Percentiles rank a stretch among this genome's conserved stretches.
Evolutionary conservation across 1,140 invertebrate genomes (phyloP).

Genomic region (Drosophila nigrodunni): DNA sequence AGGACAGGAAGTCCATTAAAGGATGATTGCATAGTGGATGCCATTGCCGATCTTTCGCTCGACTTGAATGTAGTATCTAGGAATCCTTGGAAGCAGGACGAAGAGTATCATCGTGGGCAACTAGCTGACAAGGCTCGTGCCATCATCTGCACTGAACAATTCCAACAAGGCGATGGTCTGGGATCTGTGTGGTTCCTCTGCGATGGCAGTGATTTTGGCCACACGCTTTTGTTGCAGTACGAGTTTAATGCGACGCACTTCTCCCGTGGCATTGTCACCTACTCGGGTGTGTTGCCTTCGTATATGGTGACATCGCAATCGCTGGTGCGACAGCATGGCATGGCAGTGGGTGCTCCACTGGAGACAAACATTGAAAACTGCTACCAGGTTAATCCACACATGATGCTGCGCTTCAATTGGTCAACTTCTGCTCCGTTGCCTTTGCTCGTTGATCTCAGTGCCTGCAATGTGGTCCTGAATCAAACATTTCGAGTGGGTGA

Average conservation of each 20-base stretch:
- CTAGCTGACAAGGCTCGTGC: conserved; percentile 52
- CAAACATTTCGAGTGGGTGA: conserved; percentile 70
- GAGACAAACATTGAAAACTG: conserved; percentile 75
- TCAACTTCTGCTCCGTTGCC: conserved; percentile 47
- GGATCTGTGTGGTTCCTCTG: conserved; percentile 80
- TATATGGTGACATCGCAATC: conserved; percentile 59
- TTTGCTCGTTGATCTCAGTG: conserved; percentile 57
- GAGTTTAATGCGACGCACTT: conserved; percentile 60
- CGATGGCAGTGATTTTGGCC: conserved; percentile 58
- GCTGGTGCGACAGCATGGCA: conserved; percentile 46
- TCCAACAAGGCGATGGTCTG: conserved; percentile 54
- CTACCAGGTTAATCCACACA: conserved; percentile 70
- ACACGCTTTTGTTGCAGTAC: conserved; percentile 68
- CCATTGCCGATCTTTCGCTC: conserved; percentile 68
- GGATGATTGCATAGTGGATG: conserved; percentile 75
- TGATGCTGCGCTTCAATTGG: conserved; percentile 64
- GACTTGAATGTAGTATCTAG: conserved; percentile 48
- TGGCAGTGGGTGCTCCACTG: conserved; percentile 5
- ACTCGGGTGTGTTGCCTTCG: conserved; percentile 57
- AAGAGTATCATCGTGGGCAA: conserved; percentile 71
- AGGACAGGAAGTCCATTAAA: conserved; percentile 80
- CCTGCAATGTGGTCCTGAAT: conserved; percentile 63
- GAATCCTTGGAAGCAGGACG: conserved; percentile 74
- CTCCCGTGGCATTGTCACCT: conserved; percentile 66
- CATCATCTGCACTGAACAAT: conserved; percentile 59